These are phyloP conservation scores for Diadumene lineata DNA, from an alignment of 92 coral and sea anemone genomes.

Conservation along the genomic window DNA sequence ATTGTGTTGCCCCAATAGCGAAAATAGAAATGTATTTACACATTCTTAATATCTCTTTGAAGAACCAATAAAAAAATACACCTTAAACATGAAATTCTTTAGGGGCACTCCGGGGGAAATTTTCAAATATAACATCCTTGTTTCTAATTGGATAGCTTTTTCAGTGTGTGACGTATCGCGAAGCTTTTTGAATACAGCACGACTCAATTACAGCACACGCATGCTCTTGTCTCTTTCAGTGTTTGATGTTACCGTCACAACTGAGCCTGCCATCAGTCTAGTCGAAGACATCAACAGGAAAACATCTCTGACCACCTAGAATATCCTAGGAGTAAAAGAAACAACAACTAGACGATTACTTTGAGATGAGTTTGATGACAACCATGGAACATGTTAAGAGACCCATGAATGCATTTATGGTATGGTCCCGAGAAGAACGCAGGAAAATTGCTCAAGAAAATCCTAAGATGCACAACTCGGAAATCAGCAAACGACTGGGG, in stretches of 20 bases:
- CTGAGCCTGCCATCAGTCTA: slow-evolving; percentile 53
- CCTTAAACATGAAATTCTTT: slow-evolving; percentile 63
- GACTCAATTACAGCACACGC: slow-evolving; percentile 91
- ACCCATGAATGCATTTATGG: slow-evolving; percentile 99
- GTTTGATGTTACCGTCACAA: slow-evolving; percentile 93
- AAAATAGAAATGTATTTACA: slow-evolving; percentile 85
- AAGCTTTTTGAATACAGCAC: slow-evolving; percentile 59
- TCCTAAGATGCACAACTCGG: slow-evolving; percentile 99
- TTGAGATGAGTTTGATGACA: slow-evolving; percentile 59
- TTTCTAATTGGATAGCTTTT: slow-evolving; percentile 96
- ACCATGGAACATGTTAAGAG: slow-evolving; percentile 89
- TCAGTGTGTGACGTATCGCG: slow-evolving; percentile 85
- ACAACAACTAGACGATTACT: slow-evolving; percentile 6
- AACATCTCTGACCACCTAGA: slow-evolving; percentile 88
- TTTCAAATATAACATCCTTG: slow-evolving; percentile 76
- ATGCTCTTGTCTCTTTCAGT: slow-evolving; percentile 65
- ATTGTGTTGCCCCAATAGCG: slow-evolving; percentile 70
- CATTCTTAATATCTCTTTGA: slow-evolving; percentile 90
- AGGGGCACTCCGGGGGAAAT: slow-evolving; percentile 64
- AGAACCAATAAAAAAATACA: slow-evolving; percentile 81
- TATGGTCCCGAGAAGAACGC: slow-evolving; percentile 97
- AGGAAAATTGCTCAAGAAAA: slow-evolving; percentile 98
- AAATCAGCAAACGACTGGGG: slow-evolving; percentile 96
- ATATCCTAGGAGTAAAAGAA: slow-evolving; percentile 70
- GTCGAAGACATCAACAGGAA: slow-evolving; percentile 56